Evolutionary conservation across 2,888 invertebrate genomes (phyloP), one percentile per base, ranked within the genome.

Genomic region (Dermolepida albohirtum): DNA sequence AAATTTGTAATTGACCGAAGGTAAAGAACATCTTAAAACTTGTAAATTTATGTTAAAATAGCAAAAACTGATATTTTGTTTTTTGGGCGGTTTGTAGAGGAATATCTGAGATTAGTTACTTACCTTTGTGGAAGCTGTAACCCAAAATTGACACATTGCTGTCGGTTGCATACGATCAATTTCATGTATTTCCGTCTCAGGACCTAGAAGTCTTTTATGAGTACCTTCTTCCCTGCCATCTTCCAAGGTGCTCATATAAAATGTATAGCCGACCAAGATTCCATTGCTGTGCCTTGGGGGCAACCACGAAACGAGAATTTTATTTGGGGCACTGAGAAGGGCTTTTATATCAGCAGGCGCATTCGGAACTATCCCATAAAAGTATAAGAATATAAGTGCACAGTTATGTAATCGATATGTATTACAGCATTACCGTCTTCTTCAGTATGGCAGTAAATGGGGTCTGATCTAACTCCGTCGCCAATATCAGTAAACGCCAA

Each of bases 331-430:
- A 73, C 93, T 93, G 63, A 94, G 90, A 64, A 94, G 91, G 2
- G 96, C 95, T 86, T 96, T 97, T 74, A 97, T 94, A 76, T 93
- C 93, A 41, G 93, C 93, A 47, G 96, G 96, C 47, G 94, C 89
- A 65, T 94, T 94, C 69, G 96, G 96, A 49, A 94, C 94, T 95
- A 83, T 55, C 83, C 82, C 75, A 66, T 68, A 72, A 41, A 69
- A 34, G 70, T 59, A 63, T 44, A 41, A 54, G 29, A 12, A 34
- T 16, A 14, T 8, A 47, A 14, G 14, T 14, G 8, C 2, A 22
- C 22, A 22, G 4, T 22, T 22, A 14, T 14, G 16, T 64, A 66
- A 67, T 68, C 12, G 16, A 55, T 12, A 57, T 66, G 55, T 71
- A 5, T 51, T n/a, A 34, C n/a, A 14, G 17, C 10, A 80, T 84